These are phyloP conservation scores for Ibycter americanus DNA, from an alignment of 2,797 vertebrate genomes.

Conservation along the genomic window DNA sequence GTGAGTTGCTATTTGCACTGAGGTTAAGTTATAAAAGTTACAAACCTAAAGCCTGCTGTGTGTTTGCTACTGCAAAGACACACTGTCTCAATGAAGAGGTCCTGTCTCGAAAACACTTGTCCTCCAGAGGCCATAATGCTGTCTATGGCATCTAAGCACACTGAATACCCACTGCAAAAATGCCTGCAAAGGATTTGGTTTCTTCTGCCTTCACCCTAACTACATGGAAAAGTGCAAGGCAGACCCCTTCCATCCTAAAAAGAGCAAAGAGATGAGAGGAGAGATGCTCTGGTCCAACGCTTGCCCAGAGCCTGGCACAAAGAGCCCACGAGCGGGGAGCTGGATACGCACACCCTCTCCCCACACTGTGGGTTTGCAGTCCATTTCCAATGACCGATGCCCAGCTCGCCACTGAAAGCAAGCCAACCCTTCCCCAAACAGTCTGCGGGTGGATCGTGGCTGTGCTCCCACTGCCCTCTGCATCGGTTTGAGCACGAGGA, in stretches of 20 bases:
- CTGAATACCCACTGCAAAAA: not conserved
- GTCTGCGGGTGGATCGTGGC: not conserved
- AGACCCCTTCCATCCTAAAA: not conserved
- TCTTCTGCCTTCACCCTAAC: not conserved
- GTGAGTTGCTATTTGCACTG: not conserved
- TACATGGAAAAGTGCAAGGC: not conserved
- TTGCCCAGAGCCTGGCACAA: not conserved
- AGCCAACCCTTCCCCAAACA: not conserved
- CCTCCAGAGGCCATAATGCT: not conserved
- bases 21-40: not conserved
- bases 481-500: not conserved
- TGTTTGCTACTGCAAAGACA: not conserved
- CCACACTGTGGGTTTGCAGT: not conserved
- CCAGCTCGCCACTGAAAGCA: not conserved
- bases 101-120: not conserved
- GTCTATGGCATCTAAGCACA: not conserved
- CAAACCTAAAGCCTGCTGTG: not conserved
- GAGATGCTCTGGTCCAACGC: rapidly evolving
- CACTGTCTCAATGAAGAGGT: not conserved
- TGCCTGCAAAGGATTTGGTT: not conserved
- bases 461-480: not conserved
- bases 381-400: rapidly evolving
- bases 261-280: not conserved
- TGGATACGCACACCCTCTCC: not conserved
- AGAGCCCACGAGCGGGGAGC: rapidly evolving